These are phyloP conservation scores for Pogoniulus pusillus DNA, from an alignment of 2,797 vertebrate genomes.

Conservation along the genomic window DNA sequence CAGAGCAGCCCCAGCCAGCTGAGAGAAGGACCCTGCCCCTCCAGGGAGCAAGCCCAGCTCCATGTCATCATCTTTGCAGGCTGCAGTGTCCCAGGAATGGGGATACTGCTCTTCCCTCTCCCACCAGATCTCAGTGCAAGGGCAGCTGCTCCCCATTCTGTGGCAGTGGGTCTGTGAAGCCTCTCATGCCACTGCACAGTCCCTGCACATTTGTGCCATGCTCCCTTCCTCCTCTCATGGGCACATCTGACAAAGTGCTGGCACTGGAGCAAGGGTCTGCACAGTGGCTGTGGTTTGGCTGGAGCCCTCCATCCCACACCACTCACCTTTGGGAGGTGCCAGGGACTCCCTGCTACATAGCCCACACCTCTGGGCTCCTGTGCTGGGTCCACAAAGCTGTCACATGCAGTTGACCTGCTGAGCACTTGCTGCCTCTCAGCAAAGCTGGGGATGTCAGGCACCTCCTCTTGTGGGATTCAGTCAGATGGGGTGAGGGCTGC, in stretches of 20 bases:
- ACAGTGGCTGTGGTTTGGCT: background rate
- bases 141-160: background rate
- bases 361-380: background rate
- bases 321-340: rapidly evolving
- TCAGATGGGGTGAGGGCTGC: background rate
- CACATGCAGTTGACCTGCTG: background rate
- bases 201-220: background rate
- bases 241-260: rapidly evolving
- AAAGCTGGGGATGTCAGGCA: rapidly evolving
- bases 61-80: background rate
- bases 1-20: background rate
- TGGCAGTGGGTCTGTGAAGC: background rate
- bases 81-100: rapidly evolving
- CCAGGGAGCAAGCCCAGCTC: background rate
- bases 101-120: background rate
- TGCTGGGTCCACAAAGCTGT: background rate
- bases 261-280: background rate
- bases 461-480: background rate
- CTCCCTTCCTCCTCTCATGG: background rate
- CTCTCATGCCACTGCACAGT: background rate
- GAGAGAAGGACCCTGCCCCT: background rate
- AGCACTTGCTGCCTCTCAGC: background rate
- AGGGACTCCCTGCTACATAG: background rate
- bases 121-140: background rate
- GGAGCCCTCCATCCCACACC: background rate